Conservation (phyloP, 2,113 vertebrate genomes). For the Pygoscelis adeliae region DNA sequence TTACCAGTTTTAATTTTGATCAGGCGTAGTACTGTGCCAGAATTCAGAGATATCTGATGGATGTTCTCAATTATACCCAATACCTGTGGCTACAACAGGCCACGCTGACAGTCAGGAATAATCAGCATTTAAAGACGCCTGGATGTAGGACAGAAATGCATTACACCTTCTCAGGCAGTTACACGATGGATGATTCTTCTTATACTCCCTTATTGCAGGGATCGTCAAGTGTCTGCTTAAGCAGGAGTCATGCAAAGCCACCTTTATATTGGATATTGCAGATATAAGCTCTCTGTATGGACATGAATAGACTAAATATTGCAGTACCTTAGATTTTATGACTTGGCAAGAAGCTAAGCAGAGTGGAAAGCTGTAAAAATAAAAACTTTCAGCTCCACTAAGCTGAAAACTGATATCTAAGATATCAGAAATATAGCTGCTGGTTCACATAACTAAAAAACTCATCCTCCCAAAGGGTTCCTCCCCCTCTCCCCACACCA, state of each 20-base stretch:
- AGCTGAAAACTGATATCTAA: not conserved
- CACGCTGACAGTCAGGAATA: not conserved
- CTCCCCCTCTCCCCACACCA: not conserved
- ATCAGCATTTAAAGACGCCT: conserved; percentile 12
- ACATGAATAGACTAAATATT: conserved; percentile 18
- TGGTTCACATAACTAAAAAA: not conserved
- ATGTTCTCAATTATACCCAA: conserved; percentile 5
- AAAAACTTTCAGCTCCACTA: conserved; percentile 42
- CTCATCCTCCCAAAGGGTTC: not conserved
- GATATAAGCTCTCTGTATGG: not conserved
- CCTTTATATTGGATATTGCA: conserved; percentile 7
- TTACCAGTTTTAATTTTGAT: not conserved
- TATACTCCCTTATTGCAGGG: not conserved
- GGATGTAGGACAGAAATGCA: not conserved
- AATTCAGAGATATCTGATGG: not conserved
- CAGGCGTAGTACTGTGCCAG: not conserved
- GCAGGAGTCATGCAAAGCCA: not conserved
- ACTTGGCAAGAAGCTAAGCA: conserved; percentile 14
- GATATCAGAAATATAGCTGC: conserved; percentile 1
- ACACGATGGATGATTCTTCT: not conserved
- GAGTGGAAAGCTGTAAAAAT: conserved; percentile 51
- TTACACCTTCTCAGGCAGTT: not conserved
- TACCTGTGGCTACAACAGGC: conserved; percentile 12
- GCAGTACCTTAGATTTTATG: conserved; percentile 18
- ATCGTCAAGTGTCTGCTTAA: not conserved